Conservation (phyloP, 2,888 invertebrate species). For the Vannuccia rotundouncinata region DNA sequence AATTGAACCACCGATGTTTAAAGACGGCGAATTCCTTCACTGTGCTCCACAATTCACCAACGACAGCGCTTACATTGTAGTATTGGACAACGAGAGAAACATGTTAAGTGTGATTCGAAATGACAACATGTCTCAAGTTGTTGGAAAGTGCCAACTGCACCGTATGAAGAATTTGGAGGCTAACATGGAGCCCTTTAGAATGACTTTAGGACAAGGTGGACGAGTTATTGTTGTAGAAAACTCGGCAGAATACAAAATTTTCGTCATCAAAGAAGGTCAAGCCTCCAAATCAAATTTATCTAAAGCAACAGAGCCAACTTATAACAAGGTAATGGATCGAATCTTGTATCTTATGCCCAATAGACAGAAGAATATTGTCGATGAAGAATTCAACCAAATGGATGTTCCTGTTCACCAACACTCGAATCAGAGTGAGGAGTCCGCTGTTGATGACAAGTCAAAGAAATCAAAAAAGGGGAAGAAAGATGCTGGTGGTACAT, state of each 20-base stretch:
- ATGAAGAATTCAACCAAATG: neutral
- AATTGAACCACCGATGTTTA: neutral
- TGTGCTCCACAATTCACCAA: conserved; percentile 31
- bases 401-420: neutral
- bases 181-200: conserved; percentile 18
- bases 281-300: neutral
- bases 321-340: conserved; percentile 20
- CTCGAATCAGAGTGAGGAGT: neutral
- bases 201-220: conserved; percentile 34
- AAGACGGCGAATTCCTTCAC: neutral
- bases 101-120: conserved; percentile 33
- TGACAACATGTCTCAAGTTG: neutral
- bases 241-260: conserved; percentile 35
- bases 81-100: conserved; percentile 7
- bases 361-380: conserved; percentile 20
- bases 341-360: conserved; percentile 24
- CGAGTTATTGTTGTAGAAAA: conserved; percentile 30
- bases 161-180: neutral
- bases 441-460: neutral
- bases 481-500: neutral
- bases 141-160: conserved; percentile 29
- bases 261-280: conserved; percentile 34
- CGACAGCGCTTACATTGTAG: conserved; percentile 35
- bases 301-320: conserved; percentile 1
- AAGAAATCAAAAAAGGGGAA: neutral